Base-by-base conservation (phyloP, 2,888 invertebrate genomes). In the Drosophila suboccidentalis region DNA sequence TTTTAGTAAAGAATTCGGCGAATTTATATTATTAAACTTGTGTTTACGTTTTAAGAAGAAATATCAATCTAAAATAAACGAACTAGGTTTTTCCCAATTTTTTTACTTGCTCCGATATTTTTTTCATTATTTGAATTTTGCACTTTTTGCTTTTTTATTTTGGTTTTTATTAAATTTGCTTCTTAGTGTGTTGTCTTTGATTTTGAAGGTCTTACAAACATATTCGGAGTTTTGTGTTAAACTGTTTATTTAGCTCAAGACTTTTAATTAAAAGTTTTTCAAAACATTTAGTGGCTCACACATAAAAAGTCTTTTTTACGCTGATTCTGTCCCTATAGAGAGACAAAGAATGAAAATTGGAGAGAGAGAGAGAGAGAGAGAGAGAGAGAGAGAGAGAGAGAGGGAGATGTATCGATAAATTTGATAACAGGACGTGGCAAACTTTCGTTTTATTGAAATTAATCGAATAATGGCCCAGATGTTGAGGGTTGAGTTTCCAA, bases 361-460 rank as follows among this genome's bases (percentile, higher is more conserved):
- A 8, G 17, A 17, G 17, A 26, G 5, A n/a, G 13, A 15, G 29
- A n/a, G n/a, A n/a, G n/a, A n/a, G 39, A 15, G 15, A 44, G 17
- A 60, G 61, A 67, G 67, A 29, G 34, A 4, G 26, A 17, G 34
- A 26, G 9, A n/a, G 10, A 17, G 39, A 50, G 41, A 17, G 13
- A 44, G 17, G 64, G 61, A 67, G 71, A 29, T 50, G 43, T 60
- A 44, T 44, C 44, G 44, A 22, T 13, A 44, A 6, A 44, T 22
- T 44, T 47, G 26, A 29, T 47, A 29, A 47, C 47, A 66, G 43
- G 66, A 74, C 57, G 55, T 34, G 26, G 39, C 26, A 26, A 69
- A 71, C 70, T 79, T 72, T 57, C 72, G 70, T 84, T 85, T 84
- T 89, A 89, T 85, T 85, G 89, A 89, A 85, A 85, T 85, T 87